A percentile compares a stretch with the other conserved stretches of the same genome.
Evolutionary conservation across 2,888 invertebrate species (phyloP).

Genomic region (Gandaritis pyraliata): DNA sequence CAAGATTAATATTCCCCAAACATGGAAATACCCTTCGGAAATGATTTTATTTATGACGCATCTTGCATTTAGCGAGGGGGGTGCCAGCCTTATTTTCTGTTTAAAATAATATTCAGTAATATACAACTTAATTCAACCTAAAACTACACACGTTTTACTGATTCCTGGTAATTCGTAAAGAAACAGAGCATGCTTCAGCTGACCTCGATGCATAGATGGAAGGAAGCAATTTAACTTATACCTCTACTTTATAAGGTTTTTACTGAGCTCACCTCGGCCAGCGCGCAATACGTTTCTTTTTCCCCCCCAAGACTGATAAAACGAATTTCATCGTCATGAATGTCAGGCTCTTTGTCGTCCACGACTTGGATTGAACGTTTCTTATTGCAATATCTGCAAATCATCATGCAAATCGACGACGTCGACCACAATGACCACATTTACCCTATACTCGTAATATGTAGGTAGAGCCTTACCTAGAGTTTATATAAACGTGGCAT

Average conservation of each 20-base stretch:
- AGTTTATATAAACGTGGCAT: background rate
- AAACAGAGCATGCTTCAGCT: slow-evolving; percentile 27
- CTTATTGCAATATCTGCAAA: slow-evolving; percentile 25
- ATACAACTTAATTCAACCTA: slow-evolving; percentile 3
- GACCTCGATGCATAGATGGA: slow-evolving; percentile 46
- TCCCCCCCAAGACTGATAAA: slow-evolving; percentile 28
- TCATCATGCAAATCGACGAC: slow-evolving; percentile 16
- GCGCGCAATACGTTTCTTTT: slow-evolving; percentile 36
- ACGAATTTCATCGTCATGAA: slow-evolving; percentile 26
- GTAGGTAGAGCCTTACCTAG: background rate
- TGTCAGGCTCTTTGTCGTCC: slow-evolving; percentile 24
- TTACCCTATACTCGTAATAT: too few relatives aligned
- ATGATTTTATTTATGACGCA: slow-evolving; percentile 56
- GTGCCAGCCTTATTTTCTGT: slow-evolving; percentile 21
- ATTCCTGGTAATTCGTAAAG: slow-evolving; percentile 36
- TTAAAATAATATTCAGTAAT: background rate
- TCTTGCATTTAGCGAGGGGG: slow-evolving; percentile 45
- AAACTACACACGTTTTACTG: slow-evolving; percentile 25
- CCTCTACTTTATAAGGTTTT: slow-evolving; percentile 46
- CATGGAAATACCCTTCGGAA: slow-evolving; percentile 62
- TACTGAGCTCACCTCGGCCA: slow-evolving; percentile 41
- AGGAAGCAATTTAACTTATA: slow-evolving; percentile 61
- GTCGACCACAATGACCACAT: slow-evolving; percentile 1
- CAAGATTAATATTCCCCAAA: slow-evolving; percentile 60
- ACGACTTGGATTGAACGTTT: slow-evolving; percentile 15